Conservation (phyloP, 2,113 vertebrate genomes). For the Fregetta grallaria region DNA sequence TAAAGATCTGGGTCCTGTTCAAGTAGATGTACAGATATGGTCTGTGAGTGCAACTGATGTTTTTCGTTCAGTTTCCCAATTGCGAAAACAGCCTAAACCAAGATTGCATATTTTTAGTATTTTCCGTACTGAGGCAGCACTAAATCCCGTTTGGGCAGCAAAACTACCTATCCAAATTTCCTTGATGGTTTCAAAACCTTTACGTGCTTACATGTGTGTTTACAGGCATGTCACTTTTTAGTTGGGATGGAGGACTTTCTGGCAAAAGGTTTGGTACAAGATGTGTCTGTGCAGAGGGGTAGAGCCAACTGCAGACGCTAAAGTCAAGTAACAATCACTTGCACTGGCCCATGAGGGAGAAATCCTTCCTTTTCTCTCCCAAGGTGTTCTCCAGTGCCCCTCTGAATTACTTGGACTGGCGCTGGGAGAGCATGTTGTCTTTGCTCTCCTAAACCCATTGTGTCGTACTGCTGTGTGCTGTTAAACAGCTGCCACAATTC, state of each 20-base stretch:
- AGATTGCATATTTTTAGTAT: not conserved
- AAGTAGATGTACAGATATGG: constrained; percentile 15
- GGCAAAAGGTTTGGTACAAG: not conserved
- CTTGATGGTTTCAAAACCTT: not conserved
- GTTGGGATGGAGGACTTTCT: not conserved
- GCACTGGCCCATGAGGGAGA: not conserved
- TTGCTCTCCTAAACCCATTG: constrained; percentile 52
- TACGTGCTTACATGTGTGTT: not conserved
- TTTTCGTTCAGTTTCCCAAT: not conserved
- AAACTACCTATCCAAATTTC: not conserved
- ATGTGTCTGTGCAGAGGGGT: not conserved
- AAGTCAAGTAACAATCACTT: not conserved
- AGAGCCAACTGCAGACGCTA: not conserved
- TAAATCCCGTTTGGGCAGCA: not conserved
- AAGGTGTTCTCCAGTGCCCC: constrained; percentile 39
- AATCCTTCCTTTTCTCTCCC: not conserved
- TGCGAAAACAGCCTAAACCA: not conserved
- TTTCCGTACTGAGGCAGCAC: not conserved
- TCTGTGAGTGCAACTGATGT: not conserved
- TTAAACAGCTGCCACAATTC: constrained; percentile 68
- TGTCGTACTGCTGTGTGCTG: constrained; percentile 42
- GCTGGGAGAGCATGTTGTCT: constrained; percentile 40
- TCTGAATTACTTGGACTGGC: constrained; percentile 38
- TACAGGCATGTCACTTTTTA: not conserved
- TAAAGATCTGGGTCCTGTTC: constrained; percentile 52